Evolutionary conservation across 2,888 invertebrate species (phyloP).

Genomic region (Athripsodes cinereus): DNA sequence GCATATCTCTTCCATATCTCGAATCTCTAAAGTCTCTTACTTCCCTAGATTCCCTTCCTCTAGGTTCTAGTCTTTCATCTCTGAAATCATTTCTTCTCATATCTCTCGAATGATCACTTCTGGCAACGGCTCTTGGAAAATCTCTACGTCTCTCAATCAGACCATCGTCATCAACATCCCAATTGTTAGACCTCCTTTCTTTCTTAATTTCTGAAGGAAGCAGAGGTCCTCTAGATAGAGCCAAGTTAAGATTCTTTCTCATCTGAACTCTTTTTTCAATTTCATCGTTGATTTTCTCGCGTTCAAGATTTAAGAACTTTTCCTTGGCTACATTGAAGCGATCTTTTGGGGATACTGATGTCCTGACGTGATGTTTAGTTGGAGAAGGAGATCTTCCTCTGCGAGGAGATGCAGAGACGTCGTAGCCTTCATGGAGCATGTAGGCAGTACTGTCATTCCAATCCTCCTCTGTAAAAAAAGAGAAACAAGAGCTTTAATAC

Average conservation of each 20-base stretch:
- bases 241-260: constrained; percentile 46
- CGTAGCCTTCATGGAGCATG: constrained; percentile 55
- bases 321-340: constrained; percentile 82
- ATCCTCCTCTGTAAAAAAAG: constrained; percentile 63
- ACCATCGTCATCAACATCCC: constrained; percentile 26
- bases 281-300: constrained; percentile 57
- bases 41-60: constrained; percentile 18
- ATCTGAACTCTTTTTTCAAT: constrained; percentile 49
- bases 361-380: constrained; percentile 32
- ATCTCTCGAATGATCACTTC: constrained; percentile 20
- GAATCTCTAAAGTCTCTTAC: constrained; percentile 19
- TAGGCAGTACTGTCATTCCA: constrained; percentile 64
- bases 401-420: constrained; percentile 44
- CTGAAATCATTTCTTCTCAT: constrained; percentile 14
- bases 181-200: constrained; percentile 18
- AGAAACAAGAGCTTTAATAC: too few relatives aligned
- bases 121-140: constrained; percentile 19
- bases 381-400: constrained; percentile 36
- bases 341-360: constrained; percentile 59
- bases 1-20: constrained; percentile 16
- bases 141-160: constrained; percentile 21
- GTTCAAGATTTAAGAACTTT: constrained; percentile 74
- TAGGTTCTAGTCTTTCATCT: constrained; percentile 21
- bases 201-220: constrained; percentile 46
- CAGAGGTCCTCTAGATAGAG: constrained; percentile 50